Evolutionary conservation across 2,888 invertebrate genomes (phyloP).

Genomic region (Pandemis cinnamomeana): DNA sequence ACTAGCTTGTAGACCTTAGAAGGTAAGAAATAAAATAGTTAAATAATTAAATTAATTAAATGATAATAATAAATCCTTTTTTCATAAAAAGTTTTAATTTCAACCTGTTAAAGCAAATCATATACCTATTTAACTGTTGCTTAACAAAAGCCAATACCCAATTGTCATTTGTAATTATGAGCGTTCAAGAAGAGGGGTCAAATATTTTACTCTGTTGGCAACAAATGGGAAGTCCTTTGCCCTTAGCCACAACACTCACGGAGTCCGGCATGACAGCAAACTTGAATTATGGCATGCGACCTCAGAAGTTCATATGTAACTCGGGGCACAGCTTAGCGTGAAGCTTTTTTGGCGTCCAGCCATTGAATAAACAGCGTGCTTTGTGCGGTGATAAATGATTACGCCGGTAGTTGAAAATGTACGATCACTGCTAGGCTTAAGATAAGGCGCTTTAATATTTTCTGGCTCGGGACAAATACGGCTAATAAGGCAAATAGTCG

Average conservation of each 20-base stretch:
- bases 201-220: neutral
- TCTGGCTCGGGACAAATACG: slow-evolving; percentile 1
- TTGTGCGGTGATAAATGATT: slow-evolving; percentile 34
- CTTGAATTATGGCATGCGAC: slow-evolving; percentile 31
- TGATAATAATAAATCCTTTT: too few species aligned
- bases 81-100: too few species aligned
- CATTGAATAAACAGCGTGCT: slow-evolving; percentile 39
- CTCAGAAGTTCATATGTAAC: slow-evolving; percentile 32
- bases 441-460: slow-evolving; percentile 8
- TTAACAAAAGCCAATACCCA: too few species aligned
- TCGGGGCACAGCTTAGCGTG: slow-evolving; percentile 30
- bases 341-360: slow-evolving; percentile 38
- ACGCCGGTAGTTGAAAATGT: slow-evolving; percentile 17
- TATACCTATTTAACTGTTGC: too few species aligned
- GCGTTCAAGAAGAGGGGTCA: too few species aligned
- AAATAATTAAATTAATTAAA: too few species aligned
- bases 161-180: too few species aligned
- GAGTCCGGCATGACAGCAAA: slow-evolving; percentile 16
- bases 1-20: neutral
- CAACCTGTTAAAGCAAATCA: too few species aligned
- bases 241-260: slow-evolving; percentile 12
- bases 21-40: too few species aligned
- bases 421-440: slow-evolving; percentile 1
- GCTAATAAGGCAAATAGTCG: slow-evolving; percentile 2
- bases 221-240: neutral